phyloP scores from a whole-genome alignment of 2,113 vertebrate genomes.

The Electrona antarctica region DNA sequence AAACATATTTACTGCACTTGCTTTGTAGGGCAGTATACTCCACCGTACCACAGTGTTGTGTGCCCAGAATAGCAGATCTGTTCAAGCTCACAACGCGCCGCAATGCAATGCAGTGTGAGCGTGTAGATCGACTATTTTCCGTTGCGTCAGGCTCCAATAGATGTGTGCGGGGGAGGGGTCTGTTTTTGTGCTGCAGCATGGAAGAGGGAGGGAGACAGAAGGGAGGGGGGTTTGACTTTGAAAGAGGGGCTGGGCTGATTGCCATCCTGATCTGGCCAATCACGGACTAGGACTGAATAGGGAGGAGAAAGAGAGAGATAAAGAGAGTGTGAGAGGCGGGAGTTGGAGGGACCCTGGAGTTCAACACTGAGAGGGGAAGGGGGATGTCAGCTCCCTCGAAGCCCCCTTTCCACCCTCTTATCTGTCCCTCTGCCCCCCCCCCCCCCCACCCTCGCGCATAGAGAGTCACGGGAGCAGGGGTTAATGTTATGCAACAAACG shows the following conservation, averaged over 20 bases:
- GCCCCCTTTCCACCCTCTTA: slow-evolving; percentile 48
- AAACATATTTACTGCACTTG: too few relatives aligned
- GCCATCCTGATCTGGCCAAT: slow-evolving; percentile 76
- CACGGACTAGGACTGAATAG: slow-evolving; percentile 57
- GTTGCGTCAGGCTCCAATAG: slow-evolving; percentile 48
- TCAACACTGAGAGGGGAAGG: slow-evolving; percentile 63
- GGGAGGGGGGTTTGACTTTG: slow-evolving; percentile 59
- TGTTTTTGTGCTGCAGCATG: slow-evolving; percentile 47
- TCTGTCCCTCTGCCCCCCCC: slow-evolving; percentile 49
- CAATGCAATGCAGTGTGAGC: too few relatives aligned
- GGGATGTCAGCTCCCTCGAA: slow-evolving; percentile 74
- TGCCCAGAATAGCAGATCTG: too few relatives aligned
- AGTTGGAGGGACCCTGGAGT: slow-evolving; percentile 25
- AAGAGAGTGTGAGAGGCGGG: slow-evolving; percentile 8
- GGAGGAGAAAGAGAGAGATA: slow-evolving; percentile 38
- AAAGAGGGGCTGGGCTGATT: slow-evolving; percentile 75
- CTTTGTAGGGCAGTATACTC: too few relatives aligned
- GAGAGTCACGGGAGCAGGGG: slow-evolving; percentile 79
- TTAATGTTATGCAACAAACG: slow-evolving; percentile 83
- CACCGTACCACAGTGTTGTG: too few relatives aligned
- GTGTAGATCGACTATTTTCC: slow-evolving; percentile 5
- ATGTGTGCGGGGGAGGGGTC: slow-evolving; percentile 50
- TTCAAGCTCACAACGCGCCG: too few relatives aligned
- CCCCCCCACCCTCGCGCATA: slow-evolving; percentile 53
- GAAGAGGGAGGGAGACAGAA: slow-evolving; percentile 51